Percentiles rank a stretch among this genome's conserved stretches.
phyloP scores from a whole-genome alignment of 2,888 invertebrate species.

The Drosophila fungiperda region DNA sequence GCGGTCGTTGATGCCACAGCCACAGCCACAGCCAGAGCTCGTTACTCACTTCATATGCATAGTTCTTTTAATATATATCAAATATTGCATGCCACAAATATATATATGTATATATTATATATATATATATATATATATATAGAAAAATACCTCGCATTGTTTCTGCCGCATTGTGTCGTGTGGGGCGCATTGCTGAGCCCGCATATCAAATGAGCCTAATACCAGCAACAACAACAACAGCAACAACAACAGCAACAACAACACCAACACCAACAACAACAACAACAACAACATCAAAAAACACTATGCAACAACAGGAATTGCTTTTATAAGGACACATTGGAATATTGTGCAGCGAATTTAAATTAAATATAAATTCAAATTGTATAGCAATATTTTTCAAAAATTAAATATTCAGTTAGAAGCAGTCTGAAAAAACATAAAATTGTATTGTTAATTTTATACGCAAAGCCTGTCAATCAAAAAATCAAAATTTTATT shows the following conservation, averaged over 20 bases:
- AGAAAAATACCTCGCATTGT: conserved; percentile 73
- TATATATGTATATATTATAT: conserved; percentile 2
- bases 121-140: conserved; percentile 5
- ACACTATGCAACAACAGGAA: conserved; percentile 55
- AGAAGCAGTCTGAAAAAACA: not conserved
- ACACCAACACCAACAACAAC: conserved; percentile 21
- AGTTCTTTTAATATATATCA: conserved; percentile 38
- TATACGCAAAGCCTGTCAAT: no score
- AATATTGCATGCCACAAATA: conserved; percentile 42
- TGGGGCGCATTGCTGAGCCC: conserved; percentile 74
- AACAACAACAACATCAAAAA: no score
- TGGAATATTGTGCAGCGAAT: not conserved
- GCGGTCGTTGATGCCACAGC: conserved; percentile 74
- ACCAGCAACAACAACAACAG: conserved; percentile 21
- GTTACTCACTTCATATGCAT: conserved; percentile 62
- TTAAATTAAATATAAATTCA: not conserved
- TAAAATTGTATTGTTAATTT: not conserved
- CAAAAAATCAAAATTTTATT: not conserved
- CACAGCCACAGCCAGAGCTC: conserved; percentile 23
- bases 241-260: conserved; percentile 15
- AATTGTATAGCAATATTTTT: not conserved
- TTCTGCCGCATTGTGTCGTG: conserved; percentile 71
- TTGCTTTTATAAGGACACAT: conserved; percentile 4
- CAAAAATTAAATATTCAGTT: not conserved
- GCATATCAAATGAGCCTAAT: conserved; percentile 75